Percentiles rank a stretch among this genome's conserved stretches.
These are phyloP conservation scores for Smittia aterrima DNA, from an alignment of 2,888 invertebrate genomes.

Conservation along the genomic window DNA sequence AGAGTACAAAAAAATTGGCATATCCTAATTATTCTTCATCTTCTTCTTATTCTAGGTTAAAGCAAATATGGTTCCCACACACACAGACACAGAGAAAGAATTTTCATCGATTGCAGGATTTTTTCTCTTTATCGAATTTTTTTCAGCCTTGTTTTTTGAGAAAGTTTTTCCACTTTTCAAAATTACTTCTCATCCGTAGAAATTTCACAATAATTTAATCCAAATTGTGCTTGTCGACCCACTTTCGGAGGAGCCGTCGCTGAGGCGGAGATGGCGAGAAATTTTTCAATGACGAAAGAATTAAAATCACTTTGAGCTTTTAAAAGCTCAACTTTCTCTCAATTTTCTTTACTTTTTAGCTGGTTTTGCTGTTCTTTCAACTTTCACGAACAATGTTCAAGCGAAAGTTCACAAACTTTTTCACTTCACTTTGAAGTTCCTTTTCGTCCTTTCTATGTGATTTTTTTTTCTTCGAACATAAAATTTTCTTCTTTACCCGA, in stretches of 20 bases:
- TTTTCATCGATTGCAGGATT: constrained; percentile 39
- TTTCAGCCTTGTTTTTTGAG: neutral
- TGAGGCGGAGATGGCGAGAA: neutral
- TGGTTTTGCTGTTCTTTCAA: constrained; percentile 1
- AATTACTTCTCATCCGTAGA: constrained; percentile 1
- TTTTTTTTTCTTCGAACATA: constrained; percentile 19
- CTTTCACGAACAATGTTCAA: constrained; percentile 27
- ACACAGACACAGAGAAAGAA: constrained; percentile 26
- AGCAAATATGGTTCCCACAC: constrained; percentile 37
- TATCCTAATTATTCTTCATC: constrained; percentile 39
- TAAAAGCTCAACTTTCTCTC: neutral
- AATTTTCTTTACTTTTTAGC: constrained; percentile 33
- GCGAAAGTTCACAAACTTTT: constrained; percentile 28
- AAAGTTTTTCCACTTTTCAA: constrained; percentile 17
- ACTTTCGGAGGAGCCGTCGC: neutral
- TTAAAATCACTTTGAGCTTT: constrained; percentile 28
- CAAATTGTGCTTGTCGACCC: constrained; percentile 10
- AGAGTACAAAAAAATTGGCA: constrained; percentile 37
- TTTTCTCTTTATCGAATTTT: constrained; percentile 29
- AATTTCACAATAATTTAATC: constrained; percentile 10
- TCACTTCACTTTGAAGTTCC: constrained; percentile 33
- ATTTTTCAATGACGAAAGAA: constrained; percentile 2
- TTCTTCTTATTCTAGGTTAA: constrained; percentile 41
- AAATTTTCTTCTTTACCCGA: constrained; percentile 30
- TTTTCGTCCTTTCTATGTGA: constrained; percentile 13